Percentiles rank a stretch among this genome's conserved stretches.
Evolutionary conservation across 2,113 vertebrate genomes (phyloP).

Genomic region (western clawed frog (Xenopus tropicalis)): UCB_Xtro_10.0 CM004452.2:4188001-4188500

Average conservation of each 20-base stretch:
- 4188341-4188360: conserved; percentile 52
- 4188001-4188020: too few relatives aligned
- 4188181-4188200: conserved; percentile 29
- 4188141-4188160: conserved; percentile 32
- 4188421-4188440: background rate
- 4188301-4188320: conserved; percentile 45
- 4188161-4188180: conserved; percentile 41
- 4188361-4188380: conserved; percentile 41
- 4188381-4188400: conserved; percentile 13
- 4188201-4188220: conserved; percentile 11
- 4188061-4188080: conserved; percentile 32
- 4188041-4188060: too few relatives aligned
- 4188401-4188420: conserved; percentile 18
- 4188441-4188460: too few relatives aligned
- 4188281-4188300: conserved; percentile 20
- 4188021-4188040: too few relatives aligned
- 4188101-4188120: too few relatives aligned
- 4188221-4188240: background rate
- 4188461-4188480: too few relatives aligned
- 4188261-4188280: conserved; percentile 39
- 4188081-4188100: conserved; percentile 9
- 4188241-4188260: conserved; percentile 33
- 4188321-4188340: conserved; percentile 47
- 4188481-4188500: too few relatives aligned
- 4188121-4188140: conserved; percentile 46